Base-by-base conservation (phyloP, 2,113 vertebrate genomes). In the Bufo bufo region DNA sequence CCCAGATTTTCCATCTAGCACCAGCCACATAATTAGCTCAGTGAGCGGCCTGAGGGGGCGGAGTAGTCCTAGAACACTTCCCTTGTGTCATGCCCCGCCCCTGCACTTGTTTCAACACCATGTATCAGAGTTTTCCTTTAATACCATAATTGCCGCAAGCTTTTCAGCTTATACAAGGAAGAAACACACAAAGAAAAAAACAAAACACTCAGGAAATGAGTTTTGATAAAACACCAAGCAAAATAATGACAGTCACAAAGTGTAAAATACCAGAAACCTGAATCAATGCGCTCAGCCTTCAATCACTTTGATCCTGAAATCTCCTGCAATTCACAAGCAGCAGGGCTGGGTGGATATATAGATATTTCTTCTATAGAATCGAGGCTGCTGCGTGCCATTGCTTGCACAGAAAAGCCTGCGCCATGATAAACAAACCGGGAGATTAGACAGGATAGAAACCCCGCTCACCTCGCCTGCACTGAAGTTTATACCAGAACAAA, bases 401-500 rank as follows among this genome's bases (percentile, higher is more conserved):
- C 82, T 84, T 84, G 82, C 33, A 84, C 33, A 72, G 45, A 14
- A 84, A 56, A 54, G 65, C 19, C 65, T 84, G 82, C 65, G 49
- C 65, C 82, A 84, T 71, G 4, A 54, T 23, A 82, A 54, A 84
- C 63, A 82, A 71, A 84, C 1, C 47, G 33, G 82, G 82, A 84
- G 82, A 84, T 84, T 84, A 84, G 63, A 45, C 65, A 71, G 20
- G 81, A 83, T 65, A 83, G 43, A 14, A 54, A 45, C 78, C 47
- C 19, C 59, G 6, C 33, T 65, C 58, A 83, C 81, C 61, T 83
- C 50, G 81, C 81, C 66, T 83, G 81, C 81, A 83, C 81, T 52
- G 81, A 47, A 14, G 10, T 66, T 33, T n/a, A 50, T 49, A 45
- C n/a, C 71, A 47, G 71, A 74, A 74, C 71, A 74, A 47, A 74